Conservation (phyloP, 2,797 vertebrate genomes). For the Pangasius macronema region DNA sequence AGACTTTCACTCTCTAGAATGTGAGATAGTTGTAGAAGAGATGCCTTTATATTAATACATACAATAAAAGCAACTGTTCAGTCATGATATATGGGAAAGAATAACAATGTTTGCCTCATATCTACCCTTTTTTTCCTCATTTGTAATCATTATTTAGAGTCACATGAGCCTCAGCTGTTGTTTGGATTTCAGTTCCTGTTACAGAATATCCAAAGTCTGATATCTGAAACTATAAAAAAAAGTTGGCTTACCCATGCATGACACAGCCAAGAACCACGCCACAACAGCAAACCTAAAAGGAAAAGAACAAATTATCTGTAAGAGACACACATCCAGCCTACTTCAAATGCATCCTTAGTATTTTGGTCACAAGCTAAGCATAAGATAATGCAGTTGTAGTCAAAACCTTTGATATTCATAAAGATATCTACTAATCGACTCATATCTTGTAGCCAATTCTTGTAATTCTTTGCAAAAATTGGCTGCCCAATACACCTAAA, state of each 20-base stretch:
- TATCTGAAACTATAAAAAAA: not conserved
- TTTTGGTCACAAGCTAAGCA: not conserved
- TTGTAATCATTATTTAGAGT: not conserved
- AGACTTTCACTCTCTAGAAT: not conserved
- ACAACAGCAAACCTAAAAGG: slow-evolving; percentile 8
- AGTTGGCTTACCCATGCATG: slow-evolving; percentile 18
- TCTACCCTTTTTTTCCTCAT: not conserved
- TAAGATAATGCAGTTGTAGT: not conserved
- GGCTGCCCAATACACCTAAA: not conserved
- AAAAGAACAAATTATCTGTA: not conserved
- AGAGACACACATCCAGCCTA: not conserved
- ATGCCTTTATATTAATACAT: not conserved
- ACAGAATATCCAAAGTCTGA: not conserved
- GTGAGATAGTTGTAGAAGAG: not conserved
- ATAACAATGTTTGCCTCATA: not conserved
- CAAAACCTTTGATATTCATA: not conserved
- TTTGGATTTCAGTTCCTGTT: not conserved
- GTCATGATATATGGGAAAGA: not conserved
- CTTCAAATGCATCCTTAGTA: not conserved
- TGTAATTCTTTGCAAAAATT: not conserved
- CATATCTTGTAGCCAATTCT: not conserved
- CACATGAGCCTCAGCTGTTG: not conserved
- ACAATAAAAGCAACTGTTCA: not conserved
- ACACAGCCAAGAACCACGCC: not conserved
- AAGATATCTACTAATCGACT: not conserved